Conservation (phyloP, 2,888 invertebrate species). For the Hydriomena furcata region DNA sequence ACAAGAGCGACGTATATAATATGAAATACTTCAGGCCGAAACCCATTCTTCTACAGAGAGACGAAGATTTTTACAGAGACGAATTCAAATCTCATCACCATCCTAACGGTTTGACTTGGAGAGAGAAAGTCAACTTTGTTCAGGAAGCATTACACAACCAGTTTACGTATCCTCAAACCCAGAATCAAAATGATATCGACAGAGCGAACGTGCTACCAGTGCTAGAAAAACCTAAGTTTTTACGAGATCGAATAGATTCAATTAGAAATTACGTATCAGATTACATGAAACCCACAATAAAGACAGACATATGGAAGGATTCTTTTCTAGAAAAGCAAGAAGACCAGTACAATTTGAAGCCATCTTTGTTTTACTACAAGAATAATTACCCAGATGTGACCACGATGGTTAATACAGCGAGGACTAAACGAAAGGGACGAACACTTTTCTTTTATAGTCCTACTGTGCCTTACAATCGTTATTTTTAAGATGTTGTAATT, state of each 20-base stretch:
- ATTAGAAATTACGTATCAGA: conserved; percentile 48
- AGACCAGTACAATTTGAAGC: conserved; percentile 25
- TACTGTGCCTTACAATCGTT: conserved; percentile 60
- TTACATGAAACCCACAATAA: conserved; percentile 26
- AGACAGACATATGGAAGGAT: conserved; percentile 24
- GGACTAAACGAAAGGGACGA: conserved; percentile 44
- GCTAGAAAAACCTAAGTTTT: conserved; percentile 40
- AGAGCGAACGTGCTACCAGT: conserved; percentile 34
- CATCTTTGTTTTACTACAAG: conserved; percentile 30
- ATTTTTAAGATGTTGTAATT: conserved; percentile 51
- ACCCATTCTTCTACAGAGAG: conserved; percentile 40
- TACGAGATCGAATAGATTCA: conserved; percentile 50
- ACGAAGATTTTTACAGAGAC: conserved; percentile 41
- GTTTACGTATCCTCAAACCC: conserved; percentile 16
- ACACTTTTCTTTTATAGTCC: conserved; percentile 73
- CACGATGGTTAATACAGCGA: conserved; percentile 26
- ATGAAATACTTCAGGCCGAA: conserved; percentile 37
- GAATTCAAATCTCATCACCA: conserved; percentile 36
- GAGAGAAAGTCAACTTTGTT: conserved; percentile 41
- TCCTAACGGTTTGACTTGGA: conserved; percentile 38
- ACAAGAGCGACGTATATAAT: conserved; percentile 18
- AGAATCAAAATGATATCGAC: conserved; percentile 33
- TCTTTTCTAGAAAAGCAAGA: conserved; percentile 28
- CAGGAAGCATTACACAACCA: conserved; percentile 33
- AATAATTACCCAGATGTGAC: conserved; percentile 13